Base-by-base conservation (phyloP, 2,113 vertebrate genomes). In the Craseonycteris thonglongyai region DNA sequence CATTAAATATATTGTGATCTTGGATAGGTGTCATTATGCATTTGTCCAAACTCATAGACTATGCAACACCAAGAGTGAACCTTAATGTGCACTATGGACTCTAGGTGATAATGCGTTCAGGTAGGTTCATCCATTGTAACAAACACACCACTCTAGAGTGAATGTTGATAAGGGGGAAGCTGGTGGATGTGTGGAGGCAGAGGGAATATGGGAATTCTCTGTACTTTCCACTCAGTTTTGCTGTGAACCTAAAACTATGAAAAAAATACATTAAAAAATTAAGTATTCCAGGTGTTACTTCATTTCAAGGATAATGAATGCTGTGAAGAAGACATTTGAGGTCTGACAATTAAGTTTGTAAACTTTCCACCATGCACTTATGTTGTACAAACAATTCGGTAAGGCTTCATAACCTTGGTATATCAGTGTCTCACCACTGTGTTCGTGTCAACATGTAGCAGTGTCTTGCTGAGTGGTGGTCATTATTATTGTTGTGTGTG, bases 151-250 rank as follows among this genome's bases (percentile, higher is more conserved):
- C 15, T 47, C 22, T 38, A 0, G 38, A 22, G 18, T 30, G 14
- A 30, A 3, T 59, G n/a, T 5, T 58, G 30, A 11, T 38, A 3
- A 49, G 6, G 1, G 28, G 79, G 35, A 26, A 28, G 45, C 16
- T 16, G 47, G 40, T 18, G 7, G 7, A 1, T 1, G 7, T 28
- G 65, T 5, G 28, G n/a, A 22, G 30, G 6, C 2, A 15, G 6
- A 16, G 87, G 9, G 15, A 16, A 21, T 66, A 22, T 61, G 16
- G 45, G 40, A 61, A 93, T 63, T 40, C 45, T 45, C 30, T 35
- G 7, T 28, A 56, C 3, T 79, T 38, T 26, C 30, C 13, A 13
- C n/a, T 71, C 54, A 5, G 9, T 84, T 84, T 85, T 78, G 14
- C 54, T 24, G 9, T 71, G 42, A 71, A 42, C 22, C 18, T 54